Conservation (phyloP, 2,888 invertebrate genomes). For the Quadriops clusia region DNA sequence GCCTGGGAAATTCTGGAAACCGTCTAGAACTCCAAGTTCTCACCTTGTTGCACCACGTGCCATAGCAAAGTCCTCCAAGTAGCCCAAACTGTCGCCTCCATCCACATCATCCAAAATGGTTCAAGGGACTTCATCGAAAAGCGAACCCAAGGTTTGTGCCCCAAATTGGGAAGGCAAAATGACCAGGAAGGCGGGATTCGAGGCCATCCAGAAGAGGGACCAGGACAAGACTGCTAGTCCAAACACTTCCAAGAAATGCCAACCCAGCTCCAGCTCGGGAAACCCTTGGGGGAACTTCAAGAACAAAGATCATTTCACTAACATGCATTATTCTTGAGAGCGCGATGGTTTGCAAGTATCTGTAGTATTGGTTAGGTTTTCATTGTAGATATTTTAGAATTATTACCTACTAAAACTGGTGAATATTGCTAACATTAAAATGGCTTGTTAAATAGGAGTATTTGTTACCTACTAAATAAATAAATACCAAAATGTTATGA, state of each 20-base stretch:
- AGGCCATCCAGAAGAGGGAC: conserved; percentile 31
- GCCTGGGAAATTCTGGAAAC: conserved; percentile 76
- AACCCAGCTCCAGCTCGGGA: conserved; percentile 33
- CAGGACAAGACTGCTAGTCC: conserved; percentile 25
- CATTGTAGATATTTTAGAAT: conserved; percentile 2
- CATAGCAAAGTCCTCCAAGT: conserved; percentile 44
- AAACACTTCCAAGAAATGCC: conserved; percentile 15
- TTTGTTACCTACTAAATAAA: too few species aligned
- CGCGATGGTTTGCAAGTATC: conserved; percentile 2
- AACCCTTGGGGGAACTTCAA: conserved; percentile 67
- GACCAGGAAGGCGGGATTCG: conserved; percentile 32
- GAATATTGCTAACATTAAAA: too few species aligned
- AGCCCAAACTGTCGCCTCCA: background rate
- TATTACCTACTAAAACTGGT: conserved; percentile 1
- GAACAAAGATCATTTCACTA: conserved; percentile 58
- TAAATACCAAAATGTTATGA: too few species aligned
- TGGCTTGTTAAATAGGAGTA: too few species aligned
- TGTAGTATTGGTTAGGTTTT: conserved; percentile 6
- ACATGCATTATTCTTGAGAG: conserved; percentile 50
- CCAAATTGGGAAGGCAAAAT: conserved; percentile 24
- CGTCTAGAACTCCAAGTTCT: conserved; percentile 73
- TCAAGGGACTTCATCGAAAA: conserved; percentile 26
- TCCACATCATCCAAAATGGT: conserved; percentile 26
- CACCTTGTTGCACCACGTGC: conserved; percentile 75
- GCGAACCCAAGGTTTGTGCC: conserved; percentile 14